phyloP scores from a whole-genome alignment of 1,140 invertebrate species.

The Papilio machaon region DNA sequence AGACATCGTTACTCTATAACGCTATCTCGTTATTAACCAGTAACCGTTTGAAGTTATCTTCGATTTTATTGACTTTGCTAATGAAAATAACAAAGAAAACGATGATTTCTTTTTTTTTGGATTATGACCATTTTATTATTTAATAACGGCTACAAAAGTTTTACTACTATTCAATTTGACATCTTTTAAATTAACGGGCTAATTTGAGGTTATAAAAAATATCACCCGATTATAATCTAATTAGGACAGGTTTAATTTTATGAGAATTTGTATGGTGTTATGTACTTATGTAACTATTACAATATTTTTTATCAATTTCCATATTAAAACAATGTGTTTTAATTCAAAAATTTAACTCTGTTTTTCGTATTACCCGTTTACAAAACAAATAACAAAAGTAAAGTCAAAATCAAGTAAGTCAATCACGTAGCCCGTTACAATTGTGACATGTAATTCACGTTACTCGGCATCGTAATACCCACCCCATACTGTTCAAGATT shows the following conservation, averaged over 20 bases:
- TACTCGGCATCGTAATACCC: conserved; percentile 60
- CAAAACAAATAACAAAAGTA: conserved; percentile 48
- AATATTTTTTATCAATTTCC: neutral
- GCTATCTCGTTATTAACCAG: conserved; percentile 1
- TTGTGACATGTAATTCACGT: conserved; percentile 64
- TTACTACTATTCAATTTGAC: neutral
- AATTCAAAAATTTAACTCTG: neutral
- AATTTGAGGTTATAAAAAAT: no score
- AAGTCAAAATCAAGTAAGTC: conserved; percentile 62
- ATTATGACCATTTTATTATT: neutral
- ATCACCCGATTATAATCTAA: no score
- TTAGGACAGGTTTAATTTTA: no score
- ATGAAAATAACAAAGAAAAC: conserved; percentile 7
- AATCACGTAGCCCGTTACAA: conserved; percentile 64
- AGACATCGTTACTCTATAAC: conserved; percentile 40
- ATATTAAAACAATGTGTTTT: neutral
- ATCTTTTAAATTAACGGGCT: no score
- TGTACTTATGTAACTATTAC: no score
- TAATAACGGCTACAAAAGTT: neutral
- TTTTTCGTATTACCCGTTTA: conserved; percentile 44
- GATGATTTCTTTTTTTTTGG: conserved; percentile 33
- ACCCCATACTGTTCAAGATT: conserved; percentile 59
- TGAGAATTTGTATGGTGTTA: no score
- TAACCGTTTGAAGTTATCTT: conserved; percentile 23
- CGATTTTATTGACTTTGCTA: conserved; percentile 23